A percentile compares a stretch with the other conserved stretches of the same genome.
Evolutionary conservation across 2,888 invertebrate genomes (phyloP).

Genomic region (Hyalella azteca): DNA sequence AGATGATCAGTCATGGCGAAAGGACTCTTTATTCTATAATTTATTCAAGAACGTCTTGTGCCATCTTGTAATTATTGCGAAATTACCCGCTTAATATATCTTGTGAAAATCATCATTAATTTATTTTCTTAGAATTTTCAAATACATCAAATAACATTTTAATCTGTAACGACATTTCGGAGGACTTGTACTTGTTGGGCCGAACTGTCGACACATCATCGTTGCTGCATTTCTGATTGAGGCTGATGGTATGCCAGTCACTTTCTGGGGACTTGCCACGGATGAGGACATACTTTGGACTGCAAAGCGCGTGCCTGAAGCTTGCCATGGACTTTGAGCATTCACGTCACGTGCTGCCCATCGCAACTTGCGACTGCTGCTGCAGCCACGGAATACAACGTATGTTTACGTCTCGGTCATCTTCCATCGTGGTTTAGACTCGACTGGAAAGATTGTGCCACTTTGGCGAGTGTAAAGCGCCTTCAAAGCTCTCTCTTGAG

Average conservation of each 20-base stretch:
- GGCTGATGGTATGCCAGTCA: slow-evolving; percentile 2
- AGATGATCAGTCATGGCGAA: no score
- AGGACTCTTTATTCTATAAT: no score
- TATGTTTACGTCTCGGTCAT: background rate
- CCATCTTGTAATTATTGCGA: no score
- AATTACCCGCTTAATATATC: no score
- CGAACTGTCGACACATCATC: no score
- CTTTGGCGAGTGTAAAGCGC: slow-evolving; percentile 26
- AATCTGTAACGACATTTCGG: no score
- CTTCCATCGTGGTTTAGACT: background rate
- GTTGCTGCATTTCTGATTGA: background rate
- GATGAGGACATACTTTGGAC: background rate
- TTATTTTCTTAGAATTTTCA: no score
- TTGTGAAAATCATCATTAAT: no score
- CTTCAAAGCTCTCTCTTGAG: slow-evolving; percentile 2
- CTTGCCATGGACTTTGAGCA: background rate
- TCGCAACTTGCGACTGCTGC: slow-evolving; percentile 26
- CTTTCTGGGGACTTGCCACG: background rate
- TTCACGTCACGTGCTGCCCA: slow-evolving; percentile 10
- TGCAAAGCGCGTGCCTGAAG: background rate
- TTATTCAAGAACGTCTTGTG: no score
- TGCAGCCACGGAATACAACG: background rate
- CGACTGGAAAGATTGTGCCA: slow-evolving; percentile 9
- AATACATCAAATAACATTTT: no score
- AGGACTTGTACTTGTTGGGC: no score